These are phyloP conservation scores for Perca schrenkii DNA, from an alignment of 2,113 vertebrate species.

Conservation along the genomic window DNA sequence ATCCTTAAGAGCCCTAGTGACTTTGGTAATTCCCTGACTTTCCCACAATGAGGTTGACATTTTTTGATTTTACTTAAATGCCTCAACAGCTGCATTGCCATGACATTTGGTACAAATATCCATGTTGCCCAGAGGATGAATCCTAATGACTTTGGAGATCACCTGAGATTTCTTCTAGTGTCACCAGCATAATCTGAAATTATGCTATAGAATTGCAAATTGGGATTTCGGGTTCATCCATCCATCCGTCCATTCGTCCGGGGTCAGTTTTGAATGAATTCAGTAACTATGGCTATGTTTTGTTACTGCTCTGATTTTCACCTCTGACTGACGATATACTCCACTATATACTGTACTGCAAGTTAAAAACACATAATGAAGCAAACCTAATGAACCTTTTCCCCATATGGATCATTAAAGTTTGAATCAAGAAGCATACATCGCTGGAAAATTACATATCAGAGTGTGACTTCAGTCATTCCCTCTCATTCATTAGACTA, in stretches of 20 bases:
- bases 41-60: neutral
- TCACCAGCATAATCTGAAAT: neutral
- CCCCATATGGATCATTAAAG: conserved; percentile 16
- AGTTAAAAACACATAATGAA: conserved; percentile 32
- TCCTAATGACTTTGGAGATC: neutral
- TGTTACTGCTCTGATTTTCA: too few relatives aligned
- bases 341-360: neutral
- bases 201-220: too few relatives aligned
- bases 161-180: neutral
- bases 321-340: too few relatives aligned
- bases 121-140: neutral
- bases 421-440: neutral
- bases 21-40: neutral
- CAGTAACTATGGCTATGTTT: too few relatives aligned
- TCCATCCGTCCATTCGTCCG: too few relatives aligned
- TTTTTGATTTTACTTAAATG: neutral
- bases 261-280: too few relatives aligned
- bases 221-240: too few relatives aligned
- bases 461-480: conserved; percentile 15
- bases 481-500: conserved; percentile 8
- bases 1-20: neutral
- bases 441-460: conserved; percentile 2
- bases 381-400: conserved; percentile 18
- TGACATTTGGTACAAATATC: neutral
- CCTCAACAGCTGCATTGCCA: neutral